Conservation (phyloP, 1,140 invertebrate species). For the Rhagoletis pomonella region DNA sequence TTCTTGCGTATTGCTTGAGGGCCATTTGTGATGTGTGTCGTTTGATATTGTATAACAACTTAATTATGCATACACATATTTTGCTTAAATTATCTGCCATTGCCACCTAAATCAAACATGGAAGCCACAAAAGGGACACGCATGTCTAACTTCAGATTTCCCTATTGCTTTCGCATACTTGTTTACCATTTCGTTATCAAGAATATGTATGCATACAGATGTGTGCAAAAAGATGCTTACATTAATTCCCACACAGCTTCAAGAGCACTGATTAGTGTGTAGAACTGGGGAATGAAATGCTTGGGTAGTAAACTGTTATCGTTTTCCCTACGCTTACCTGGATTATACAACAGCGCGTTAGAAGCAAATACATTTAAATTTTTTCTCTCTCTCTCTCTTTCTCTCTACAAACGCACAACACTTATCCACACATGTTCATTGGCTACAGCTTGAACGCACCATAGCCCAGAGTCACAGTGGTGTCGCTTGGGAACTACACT, state of each 20-base stretch:
- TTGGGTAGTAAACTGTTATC: background rate
- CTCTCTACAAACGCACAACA: background rate
- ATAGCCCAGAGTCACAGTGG: background rate
- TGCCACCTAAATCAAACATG: background rate
- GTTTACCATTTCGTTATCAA: constrained; percentile 13
- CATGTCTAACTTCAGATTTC: background rate
- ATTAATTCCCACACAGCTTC: background rate
- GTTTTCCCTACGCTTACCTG: background rate
- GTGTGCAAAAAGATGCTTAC: background rate
- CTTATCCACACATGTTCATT: background rate
- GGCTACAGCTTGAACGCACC: background rate
- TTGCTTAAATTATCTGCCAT: background rate
- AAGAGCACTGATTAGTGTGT: constrained; percentile 12
- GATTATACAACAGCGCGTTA: background rate
- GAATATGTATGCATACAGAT: background rate
- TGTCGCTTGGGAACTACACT: background rate
- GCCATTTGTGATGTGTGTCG: background rate
- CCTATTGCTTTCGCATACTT: background rate
- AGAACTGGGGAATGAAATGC: too few relatives aligned
- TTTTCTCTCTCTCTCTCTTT: too few relatives aligned
- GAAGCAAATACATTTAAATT: background rate
- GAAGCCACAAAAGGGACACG: too few relatives aligned
- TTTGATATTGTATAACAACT: background rate
- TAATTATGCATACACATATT: background rate
- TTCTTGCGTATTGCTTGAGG: background rate